Evolutionary conservation across 2,113 vertebrate species (phyloP), one percentile per base, ranked within the genome.

Genomic region (Pongo abelii): DNA sequence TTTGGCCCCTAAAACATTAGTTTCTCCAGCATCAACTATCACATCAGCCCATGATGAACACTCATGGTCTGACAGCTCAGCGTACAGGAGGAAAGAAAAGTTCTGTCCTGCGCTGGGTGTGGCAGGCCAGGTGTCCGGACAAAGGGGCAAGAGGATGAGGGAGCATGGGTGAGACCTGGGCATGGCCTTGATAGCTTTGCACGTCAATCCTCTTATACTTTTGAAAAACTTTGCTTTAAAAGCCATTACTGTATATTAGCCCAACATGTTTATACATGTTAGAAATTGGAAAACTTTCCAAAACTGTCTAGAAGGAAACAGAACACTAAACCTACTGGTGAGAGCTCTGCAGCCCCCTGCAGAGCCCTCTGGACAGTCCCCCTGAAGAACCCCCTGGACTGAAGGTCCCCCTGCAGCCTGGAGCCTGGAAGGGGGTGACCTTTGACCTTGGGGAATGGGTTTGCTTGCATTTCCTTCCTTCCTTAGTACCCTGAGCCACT

Each of bases 21-120:
- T 57, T 13, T 88, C 57, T 61, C 46, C 32, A 40, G 30, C 32
- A 79, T 59, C 55, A 22, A 5, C 25, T 22, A 46, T 72, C 93
- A 91, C 96, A 98, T 97, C 86, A 61, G 96, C 92, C 94, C 97
- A 88, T 96, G 98, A 98, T 98, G 98, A 98, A 98, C 95, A 92
- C 92, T 95, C 97, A 97, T n/a, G 27, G 89, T 38, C 67, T 64
- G 74, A 88, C 83, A 91, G 84, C 14, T 50, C 70, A 8, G 93
- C 75, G 92, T 30, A n/a, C n/a, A 59, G 88, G 84, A 96, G 96
- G 86, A 87, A 32, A 93, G 94, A 93, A 98, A 98, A 98, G 97
- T 98, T 97, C 97, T 61, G 85, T 94, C 93, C 85, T 0, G 0
- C 97, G 96, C 13, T 78, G 97, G 94, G 98, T 55, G 43, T 23